Conservation (phyloP, 1,140 invertebrate species). For the Portunus trituberculatus region DNA sequence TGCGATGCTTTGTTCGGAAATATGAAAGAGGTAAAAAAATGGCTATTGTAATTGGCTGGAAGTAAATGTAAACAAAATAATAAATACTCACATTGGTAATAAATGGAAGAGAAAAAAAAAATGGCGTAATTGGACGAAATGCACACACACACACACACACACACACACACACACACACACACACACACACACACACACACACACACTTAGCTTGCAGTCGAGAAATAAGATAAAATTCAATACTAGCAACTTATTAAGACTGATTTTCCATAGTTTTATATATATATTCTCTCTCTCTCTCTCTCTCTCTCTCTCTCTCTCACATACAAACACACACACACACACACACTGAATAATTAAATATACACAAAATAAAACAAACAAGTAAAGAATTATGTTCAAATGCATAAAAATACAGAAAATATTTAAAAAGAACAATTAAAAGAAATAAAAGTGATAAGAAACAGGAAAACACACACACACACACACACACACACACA, state of each 20-base stretch:
- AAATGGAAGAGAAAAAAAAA: not conserved
- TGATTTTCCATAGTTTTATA: not conserved
- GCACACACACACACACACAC: not conserved
- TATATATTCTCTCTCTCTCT: not conserved
- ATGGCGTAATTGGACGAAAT: too few relatives aligned
- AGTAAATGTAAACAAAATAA: not conserved
- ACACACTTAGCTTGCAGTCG: too few relatives aligned
- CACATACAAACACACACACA: too few relatives aligned
- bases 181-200: not conserved
- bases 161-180: not conserved
- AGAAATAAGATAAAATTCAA: too few relatives aligned
- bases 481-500: too few relatives aligned
- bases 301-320: conserved; percentile 11
- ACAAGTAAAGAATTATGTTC: not conserved
- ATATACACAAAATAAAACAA: not conserved
- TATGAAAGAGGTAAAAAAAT: not conserved
- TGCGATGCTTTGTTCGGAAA: not conserved
- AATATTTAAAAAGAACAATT: too few relatives aligned
- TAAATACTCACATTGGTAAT: not conserved
- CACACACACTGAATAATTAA: not conserved
- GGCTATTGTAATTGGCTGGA: not conserved
- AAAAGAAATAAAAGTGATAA: too few relatives aligned
- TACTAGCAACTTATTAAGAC: too few relatives aligned
- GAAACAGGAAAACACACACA: too few relatives aligned
- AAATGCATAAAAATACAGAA: too few relatives aligned